phyloP scores from a whole-genome alignment of 1,140 invertebrate species.

The Zaprionus inermis region DNA sequence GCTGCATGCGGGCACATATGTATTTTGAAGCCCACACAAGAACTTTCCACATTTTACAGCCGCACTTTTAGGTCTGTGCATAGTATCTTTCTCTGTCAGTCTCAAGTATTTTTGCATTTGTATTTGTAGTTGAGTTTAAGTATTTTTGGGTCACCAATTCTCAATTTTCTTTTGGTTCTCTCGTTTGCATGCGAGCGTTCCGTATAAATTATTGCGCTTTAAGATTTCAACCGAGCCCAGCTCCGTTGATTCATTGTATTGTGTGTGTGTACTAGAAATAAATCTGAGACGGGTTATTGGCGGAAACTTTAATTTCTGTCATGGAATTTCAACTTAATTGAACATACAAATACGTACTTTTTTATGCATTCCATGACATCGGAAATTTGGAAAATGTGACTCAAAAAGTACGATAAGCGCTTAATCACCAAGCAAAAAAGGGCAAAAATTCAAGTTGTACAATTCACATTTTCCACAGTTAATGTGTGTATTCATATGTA shows the following conservation, averaged over 20 bases:
- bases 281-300: slow-evolving; percentile 9
- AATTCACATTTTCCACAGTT: slow-evolving; percentile 10
- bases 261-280: neutral
- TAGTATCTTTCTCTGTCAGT: slow-evolving; percentile 35
- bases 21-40: neutral
- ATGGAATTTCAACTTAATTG: neutral
- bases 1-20: slow-evolving; percentile 11
- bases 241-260: slow-evolving; percentile 16
- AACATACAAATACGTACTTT: neutral
- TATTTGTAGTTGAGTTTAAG: slow-evolving; percentile 31
- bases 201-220: slow-evolving; percentile 45
- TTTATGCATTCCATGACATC: neutral
- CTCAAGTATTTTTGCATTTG: slow-evolving; percentile 21
- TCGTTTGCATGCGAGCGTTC: slow-evolving; percentile 39
- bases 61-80: slow-evolving; percentile 5
- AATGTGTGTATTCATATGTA: slow-evolving; percentile 15
- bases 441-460: slow-evolving; percentile 8
- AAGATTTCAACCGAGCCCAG: slow-evolving; percentile 17
- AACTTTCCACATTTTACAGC: slow-evolving; percentile 40
- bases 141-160: slow-evolving; percentile 61
- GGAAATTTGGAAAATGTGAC: slow-evolving; percentile 36
- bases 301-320: neutral
- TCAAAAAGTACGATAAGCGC: slow-evolving; percentile 53
- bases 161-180: slow-evolving; percentile 57
- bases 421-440: slow-evolving; percentile 44